Conservation (phyloP, 2,113 vertebrate species). For the Circaetus cinerascens region DNA sequence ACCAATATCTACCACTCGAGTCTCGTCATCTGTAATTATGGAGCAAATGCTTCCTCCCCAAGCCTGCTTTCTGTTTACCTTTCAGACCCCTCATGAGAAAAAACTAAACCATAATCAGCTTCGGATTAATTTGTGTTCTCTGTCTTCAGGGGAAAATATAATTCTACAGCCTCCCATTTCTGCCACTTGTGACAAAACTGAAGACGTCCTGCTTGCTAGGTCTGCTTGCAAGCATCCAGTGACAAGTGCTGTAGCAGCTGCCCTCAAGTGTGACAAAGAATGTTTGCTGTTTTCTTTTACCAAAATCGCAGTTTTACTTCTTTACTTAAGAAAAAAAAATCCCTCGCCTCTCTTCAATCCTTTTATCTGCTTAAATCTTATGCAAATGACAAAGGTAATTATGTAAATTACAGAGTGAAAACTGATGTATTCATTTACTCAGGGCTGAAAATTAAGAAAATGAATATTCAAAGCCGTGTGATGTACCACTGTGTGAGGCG, state of each 20-base stretch:
- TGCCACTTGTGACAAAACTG: neutral
- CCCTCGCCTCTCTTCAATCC: neutral
- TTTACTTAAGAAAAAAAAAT: neutral
- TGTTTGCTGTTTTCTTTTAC: neutral
- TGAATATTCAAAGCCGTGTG: constrained; percentile 25
- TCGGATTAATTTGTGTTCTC: neutral
- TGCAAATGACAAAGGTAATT: constrained; percentile 27
- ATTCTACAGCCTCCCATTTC: neutral
- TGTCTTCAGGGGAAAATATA: neutral
- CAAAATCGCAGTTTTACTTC: neutral
- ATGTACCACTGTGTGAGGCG: neutral
- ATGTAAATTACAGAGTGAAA: neutral
- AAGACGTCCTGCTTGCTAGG: neutral
- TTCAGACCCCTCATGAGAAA: neutral
- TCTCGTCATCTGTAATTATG: neutral
- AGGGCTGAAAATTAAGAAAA: neutral
- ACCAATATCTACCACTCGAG: neutral
- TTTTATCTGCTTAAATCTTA: constrained; percentile 5
- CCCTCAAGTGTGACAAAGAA: neutral
- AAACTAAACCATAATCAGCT: neutral
- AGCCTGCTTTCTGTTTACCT: neutral
- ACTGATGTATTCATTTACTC: neutral
- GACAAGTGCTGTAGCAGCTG: neutral
- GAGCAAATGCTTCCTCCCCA: neutral
- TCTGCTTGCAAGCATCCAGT: neutral